phyloP scores from a whole-genome alignment of 1,140 invertebrate species.

The Apolygus lucorum region DNA sequence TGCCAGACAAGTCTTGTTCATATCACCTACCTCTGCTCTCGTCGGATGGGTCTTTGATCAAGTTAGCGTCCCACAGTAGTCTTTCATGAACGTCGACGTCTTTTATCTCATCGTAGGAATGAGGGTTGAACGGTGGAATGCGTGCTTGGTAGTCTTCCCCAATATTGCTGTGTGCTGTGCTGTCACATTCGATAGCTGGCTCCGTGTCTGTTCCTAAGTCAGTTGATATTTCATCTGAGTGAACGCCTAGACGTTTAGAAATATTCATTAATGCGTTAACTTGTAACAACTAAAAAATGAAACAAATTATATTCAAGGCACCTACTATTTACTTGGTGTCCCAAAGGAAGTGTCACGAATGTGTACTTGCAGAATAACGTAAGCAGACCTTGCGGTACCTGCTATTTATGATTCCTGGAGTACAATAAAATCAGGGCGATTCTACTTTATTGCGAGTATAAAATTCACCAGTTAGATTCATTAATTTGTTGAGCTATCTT shows the following conservation, averaged over 20 bases:
- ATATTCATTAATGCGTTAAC: no score
- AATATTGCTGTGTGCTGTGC: slow-evolving; percentile 72
- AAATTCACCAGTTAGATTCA: no score
- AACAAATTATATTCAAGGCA: no score
- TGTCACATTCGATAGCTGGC: slow-evolving; percentile 42
- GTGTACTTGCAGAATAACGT: no score
- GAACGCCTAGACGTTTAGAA: neutral
- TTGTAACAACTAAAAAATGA: no score
- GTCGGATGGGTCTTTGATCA: slow-evolving; percentile 43
- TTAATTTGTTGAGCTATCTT: no score
- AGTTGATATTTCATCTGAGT: neutral
- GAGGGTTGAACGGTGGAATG: slow-evolving; percentile 49
- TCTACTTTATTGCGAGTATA: neutral
- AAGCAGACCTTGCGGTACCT: no score
- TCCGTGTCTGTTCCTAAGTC: neutral
- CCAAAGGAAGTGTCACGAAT: no score
- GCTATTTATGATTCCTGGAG: no score
- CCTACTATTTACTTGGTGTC: no score
- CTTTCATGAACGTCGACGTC: slow-evolving; percentile 50
- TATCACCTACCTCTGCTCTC: neutral
- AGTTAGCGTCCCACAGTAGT: slow-evolving; percentile 76
- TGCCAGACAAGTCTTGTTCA: neutral
- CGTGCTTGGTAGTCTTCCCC: slow-evolving; percentile 73
- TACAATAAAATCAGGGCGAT: no score
- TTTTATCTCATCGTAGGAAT: slow-evolving; percentile 44